phyloP scores from a whole-genome alignment of 1,140 invertebrate genomes.

The Pteromalus puparum region DNA sequence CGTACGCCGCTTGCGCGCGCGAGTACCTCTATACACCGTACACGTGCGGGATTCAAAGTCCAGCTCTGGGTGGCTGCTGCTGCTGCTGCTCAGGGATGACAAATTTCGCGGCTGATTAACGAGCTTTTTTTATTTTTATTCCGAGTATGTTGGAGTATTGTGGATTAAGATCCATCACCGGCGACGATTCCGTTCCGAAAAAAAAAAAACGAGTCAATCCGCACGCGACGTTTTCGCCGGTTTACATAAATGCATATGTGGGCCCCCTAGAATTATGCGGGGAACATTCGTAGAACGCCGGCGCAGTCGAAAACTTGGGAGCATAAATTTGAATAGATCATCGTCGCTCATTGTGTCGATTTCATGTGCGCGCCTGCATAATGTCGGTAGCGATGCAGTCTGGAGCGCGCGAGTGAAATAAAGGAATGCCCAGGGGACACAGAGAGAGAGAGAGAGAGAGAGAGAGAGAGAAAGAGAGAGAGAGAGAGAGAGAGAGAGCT shows the following conservation, averaged over 20 bases:
- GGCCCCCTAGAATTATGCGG: not conserved
- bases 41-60: not conserved
- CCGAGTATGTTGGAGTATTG: no score
- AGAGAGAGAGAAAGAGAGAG: no score
- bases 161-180: no score
- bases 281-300: not conserved
- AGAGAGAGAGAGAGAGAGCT: not conserved
- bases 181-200: not conserved
- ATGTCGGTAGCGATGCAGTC: not conserved
- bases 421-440: not conserved
- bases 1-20: not conserved
- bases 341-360: conserved; percentile 2
- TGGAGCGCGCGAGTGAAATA: conserved; percentile 11
- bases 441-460: not conserved
- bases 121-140: not conserved
- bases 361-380: conserved; percentile 10
- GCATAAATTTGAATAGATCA: conserved; percentile 69
- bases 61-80: not conserved
- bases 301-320: not conserved
- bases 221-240: no score
- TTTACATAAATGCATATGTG: not conserved
- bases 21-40: not conserved
- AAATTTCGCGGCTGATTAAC: conserved; percentile 35
- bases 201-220: not conserved
- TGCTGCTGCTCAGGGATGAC: conserved; percentile 34